Conservation (phyloP, 2,797 vertebrate genomes). For the Sebastiscus albofasciatus region DNA sequence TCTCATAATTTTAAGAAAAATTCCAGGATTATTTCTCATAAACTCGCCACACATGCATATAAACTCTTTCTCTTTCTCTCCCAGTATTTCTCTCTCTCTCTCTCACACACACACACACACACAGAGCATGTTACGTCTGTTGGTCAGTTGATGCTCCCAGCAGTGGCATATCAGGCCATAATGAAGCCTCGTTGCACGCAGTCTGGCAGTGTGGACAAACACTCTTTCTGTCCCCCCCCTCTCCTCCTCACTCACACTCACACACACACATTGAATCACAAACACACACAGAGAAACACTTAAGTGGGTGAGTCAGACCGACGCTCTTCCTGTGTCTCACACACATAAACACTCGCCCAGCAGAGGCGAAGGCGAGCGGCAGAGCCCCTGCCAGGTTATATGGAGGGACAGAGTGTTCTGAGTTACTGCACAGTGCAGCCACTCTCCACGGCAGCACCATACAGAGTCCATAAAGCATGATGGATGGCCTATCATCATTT, state of each 20-base stretch:
- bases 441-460: constrained; percentile 77
- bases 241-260: background rate
- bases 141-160: constrained; percentile 64
- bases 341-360: constrained; percentile 61
- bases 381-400: constrained; percentile 71
- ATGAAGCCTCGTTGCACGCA: constrained; percentile 69
- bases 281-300: constrained; percentile 55
- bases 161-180: constrained; percentile 63
- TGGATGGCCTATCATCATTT: constrained; percentile 83
- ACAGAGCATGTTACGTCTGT: constrained; percentile 16
- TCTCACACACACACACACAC: background rate
- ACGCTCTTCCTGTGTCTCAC: constrained; percentile 51
- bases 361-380: constrained; percentile 58
- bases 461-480: constrained; percentile 83
- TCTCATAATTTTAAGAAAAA: background rate
- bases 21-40: background rate
- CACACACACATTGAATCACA: constrained; percentile 34
- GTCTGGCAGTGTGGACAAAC: constrained; percentile 71
- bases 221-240: constrained; percentile 28
- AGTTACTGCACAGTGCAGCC: constrained; percentile 79
- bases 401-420: constrained; percentile 79
- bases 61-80: background rate
- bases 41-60: background rate
- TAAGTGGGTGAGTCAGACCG: constrained; percentile 66
- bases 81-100: background rate